Evolutionary conservation across 2,113 vertebrate genomes (phyloP), one percentile per base, ranked within the genome.

Genomic region (Hyperopisus bebe): DNA sequence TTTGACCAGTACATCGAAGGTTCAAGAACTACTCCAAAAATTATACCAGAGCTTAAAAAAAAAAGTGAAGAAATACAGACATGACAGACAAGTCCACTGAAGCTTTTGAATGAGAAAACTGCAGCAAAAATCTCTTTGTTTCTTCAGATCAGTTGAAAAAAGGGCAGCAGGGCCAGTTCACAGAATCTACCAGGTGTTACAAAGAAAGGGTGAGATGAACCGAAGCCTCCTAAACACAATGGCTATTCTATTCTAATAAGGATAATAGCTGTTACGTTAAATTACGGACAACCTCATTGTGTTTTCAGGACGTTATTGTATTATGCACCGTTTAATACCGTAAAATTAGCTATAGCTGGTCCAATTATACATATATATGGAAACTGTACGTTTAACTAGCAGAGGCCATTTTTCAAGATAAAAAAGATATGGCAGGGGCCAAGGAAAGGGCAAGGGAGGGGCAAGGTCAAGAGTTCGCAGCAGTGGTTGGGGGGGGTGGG

Each of bases 11-110:
- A 92, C 91, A 94, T 95, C 95, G 95, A 96, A 95, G 93, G 97
- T 97, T 97, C 96, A 98, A 96, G 95, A 96, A 96, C 96, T 97
- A 97, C 97, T 94, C 93, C 90, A 94, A 94, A 90, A 91, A 91
- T 92, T 86, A 89, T 62, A 91, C 46, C 88, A 70, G 53, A 92
- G 92, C 82, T 89, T 58, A 91, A 92, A 84, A 89, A 90, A 17
- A 39, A 90, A 90, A 93, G 31, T 24, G 92, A 93, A 92, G 90
- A 91, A 92, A 74, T 11, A 42, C 46, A 50, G n/a, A 88, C 94
- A 92, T 92, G 89, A 90, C 62, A 70, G 62, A 70, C 62, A 92
- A 91, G 92, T 89, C 90, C 90, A 88, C 91, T 89, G 92, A 91
- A 27, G 87, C 87, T 92, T 93, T 91, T 90, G 87, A 90, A 93